Evolutionary conservation across 2,888 invertebrate species (phyloP).

Genomic region (Chironomus riparius): DNA sequence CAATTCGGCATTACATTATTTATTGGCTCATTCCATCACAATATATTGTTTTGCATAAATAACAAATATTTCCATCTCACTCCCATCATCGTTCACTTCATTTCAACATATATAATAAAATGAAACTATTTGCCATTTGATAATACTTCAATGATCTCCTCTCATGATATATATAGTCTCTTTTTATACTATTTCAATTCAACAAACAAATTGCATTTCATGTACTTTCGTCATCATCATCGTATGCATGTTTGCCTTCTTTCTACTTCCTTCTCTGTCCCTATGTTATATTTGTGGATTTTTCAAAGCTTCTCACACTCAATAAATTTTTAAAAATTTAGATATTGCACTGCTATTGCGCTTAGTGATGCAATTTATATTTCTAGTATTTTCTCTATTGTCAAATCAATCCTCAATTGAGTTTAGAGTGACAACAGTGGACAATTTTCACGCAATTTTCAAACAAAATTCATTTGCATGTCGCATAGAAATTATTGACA

Average conservation of each 20-base stretch:
- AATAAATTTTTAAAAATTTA: not conserved
- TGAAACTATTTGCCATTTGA: not conserved
- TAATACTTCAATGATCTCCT: not conserved
- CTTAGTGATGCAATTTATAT: constrained; percentile 1
- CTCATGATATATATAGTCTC: not conserved
- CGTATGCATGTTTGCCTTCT: not conserved
- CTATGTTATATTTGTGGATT: not conserved
- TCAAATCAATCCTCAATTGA: constrained; percentile 3
- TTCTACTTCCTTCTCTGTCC: not conserved
- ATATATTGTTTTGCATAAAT: not conserved
- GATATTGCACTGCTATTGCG: not conserved
- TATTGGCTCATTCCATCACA: not conserved
- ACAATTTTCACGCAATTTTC: constrained; percentile 18
- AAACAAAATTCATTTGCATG: not conserved
- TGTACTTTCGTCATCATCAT: not conserved
- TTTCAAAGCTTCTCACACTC: not conserved
- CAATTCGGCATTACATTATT: not conserved
- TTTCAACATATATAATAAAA: not conserved
- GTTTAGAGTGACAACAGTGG: not conserved
- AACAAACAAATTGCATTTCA: constrained; percentile 16
- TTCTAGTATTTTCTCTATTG: not conserved
- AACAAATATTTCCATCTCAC: no score
- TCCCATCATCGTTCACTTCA: not conserved
- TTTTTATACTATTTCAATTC: not conserved
- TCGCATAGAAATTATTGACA: constrained; percentile 5